phyloP scores from a whole-genome alignment of 2,888 invertebrate species.

The Aelia acuminata region DNA sequence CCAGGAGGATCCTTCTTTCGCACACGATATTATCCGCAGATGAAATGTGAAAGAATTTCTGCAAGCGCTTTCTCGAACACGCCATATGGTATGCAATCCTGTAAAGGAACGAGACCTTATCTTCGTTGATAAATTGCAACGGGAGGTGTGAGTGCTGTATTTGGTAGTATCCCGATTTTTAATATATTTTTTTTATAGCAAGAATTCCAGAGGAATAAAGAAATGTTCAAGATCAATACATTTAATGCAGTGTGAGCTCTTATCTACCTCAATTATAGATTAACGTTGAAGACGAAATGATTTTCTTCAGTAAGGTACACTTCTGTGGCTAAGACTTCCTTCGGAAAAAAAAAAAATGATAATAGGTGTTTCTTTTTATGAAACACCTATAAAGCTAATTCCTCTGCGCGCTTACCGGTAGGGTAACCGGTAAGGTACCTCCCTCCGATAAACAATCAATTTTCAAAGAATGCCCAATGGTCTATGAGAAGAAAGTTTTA shows the following conservation, averaged over 20 bases:
- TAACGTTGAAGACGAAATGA: too few relatives aligned
- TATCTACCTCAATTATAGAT: not conserved
- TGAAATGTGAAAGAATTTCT: not conserved
- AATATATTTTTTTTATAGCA: not conserved
- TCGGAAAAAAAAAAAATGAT: not conserved
- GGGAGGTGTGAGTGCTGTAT: not conserved
- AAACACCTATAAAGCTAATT: not conserved
- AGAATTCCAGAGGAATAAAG: not conserved
- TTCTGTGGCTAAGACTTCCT: not conserved
- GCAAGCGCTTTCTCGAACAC: not conserved
- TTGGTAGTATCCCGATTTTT: not conserved
- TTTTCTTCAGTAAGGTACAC: not conserved
- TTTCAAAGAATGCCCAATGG: conserved; percentile 30
- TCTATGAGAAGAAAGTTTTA: conserved; percentile 1
- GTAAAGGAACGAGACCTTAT: not conserved
- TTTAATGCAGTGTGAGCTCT: too few relatives aligned
- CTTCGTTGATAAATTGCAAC: not conserved
- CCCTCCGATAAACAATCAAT: conserved; percentile 10
- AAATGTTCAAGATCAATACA: too few relatives aligned
- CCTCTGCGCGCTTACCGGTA: not conserved
- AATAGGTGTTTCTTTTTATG: not conserved
- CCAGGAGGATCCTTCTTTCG: too few relatives aligned
- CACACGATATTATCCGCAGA: not conserved
- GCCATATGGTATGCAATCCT: not conserved
- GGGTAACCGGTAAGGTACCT: not conserved